These are phyloP conservation scores for Solen grandis DNA, from an alignment of 1,140 invertebrate species.

Conservation along the genomic window DNA sequence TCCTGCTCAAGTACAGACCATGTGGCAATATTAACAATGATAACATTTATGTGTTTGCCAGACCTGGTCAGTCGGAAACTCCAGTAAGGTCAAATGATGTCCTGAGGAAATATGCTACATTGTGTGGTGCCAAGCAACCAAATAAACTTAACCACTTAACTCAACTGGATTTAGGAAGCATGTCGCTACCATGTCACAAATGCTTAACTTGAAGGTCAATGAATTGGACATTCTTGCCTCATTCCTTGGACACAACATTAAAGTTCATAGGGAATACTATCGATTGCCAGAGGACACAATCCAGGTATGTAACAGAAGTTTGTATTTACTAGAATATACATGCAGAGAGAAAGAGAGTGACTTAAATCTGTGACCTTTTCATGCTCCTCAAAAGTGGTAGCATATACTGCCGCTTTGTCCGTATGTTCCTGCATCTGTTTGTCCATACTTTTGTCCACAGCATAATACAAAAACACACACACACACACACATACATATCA, in stretches of 20 bases:
- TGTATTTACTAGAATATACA: too few relatives aligned
- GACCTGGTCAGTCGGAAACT: not conserved
- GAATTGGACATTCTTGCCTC: slow-evolving; percentile 58
- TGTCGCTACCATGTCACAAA: slow-evolving; percentile 50
- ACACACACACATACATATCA: too few relatives aligned
- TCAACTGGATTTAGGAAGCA: slow-evolving; percentile 74
- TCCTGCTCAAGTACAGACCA: not conserved
- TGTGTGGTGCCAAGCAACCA: slow-evolving; percentile 11
- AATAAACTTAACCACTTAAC: slow-evolving; percentile 51
- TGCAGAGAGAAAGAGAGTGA: too few relatives aligned
- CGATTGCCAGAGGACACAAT: slow-evolving; percentile 47
- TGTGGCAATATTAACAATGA: not conserved
- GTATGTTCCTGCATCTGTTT: too few relatives aligned
- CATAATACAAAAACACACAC: too few relatives aligned
- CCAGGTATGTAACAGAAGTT: too few relatives aligned
- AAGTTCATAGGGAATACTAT: slow-evolving; percentile 58
- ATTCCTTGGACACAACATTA: slow-evolving; percentile 54
- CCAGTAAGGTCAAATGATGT: not conserved
- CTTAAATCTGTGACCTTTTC: too few relatives aligned
- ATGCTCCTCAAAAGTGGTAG: too few relatives aligned
- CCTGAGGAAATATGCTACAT: not conserved
- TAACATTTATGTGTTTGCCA: slow-evolving; percentile 12
- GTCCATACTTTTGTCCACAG: too few relatives aligned
- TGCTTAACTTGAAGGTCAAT: slow-evolving; percentile 59
- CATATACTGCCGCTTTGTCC: too few relatives aligned